Conservation (phyloP, 2,888 invertebrate species). For the Drosophila barbarae region DNA sequence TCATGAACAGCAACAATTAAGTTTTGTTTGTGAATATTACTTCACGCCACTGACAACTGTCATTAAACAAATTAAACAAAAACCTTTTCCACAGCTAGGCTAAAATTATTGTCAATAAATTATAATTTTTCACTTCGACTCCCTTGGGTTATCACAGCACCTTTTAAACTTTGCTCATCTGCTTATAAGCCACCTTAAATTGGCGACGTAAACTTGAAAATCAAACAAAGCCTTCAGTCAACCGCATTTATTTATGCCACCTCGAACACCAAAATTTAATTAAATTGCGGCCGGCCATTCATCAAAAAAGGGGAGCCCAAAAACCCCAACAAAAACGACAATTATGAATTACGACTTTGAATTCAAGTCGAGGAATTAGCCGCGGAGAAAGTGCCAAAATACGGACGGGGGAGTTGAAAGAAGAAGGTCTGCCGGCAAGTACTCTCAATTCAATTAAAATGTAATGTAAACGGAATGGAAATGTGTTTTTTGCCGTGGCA, state of each 20-base stretch:
- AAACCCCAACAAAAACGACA: conserved; percentile 47
- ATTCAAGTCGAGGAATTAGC: conserved; percentile 21
- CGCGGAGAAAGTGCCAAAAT: conserved; percentile 38
- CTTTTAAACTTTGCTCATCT: conserved; percentile 3
- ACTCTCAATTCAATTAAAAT: conserved; percentile 60
- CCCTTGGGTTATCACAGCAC: neutral
- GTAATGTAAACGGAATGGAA: conserved; percentile 36
- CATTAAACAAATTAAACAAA: neutral
- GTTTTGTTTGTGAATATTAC: neutral
- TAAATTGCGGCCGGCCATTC: conserved; percentile 54
- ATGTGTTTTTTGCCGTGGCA: conserved; percentile 26
- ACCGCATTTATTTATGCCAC: conserved; percentile 41
- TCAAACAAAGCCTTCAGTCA: conserved; percentile 19
- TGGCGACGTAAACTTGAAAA: neutral
- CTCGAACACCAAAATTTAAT: conserved; percentile 46
- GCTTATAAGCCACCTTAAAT: conserved; percentile 6
- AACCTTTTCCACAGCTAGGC: neutral
- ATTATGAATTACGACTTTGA: conserved; percentile 52
- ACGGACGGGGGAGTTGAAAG: conserved; percentile 5
- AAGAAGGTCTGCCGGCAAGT: conserved; percentile 33
- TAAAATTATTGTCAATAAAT: neutral
- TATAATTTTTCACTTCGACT: neutral
- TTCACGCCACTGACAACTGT: neutral
- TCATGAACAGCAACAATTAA: neutral
- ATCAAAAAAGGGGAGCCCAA: conserved; percentile 30